A percentile compares a stretch with the other conserved stretches of the same genome.
These are phyloP conservation scores for Coregonus clupeaformis DNA, from an alignment of 2,113 vertebrate genomes.

Conservation along the genomic window DNA sequence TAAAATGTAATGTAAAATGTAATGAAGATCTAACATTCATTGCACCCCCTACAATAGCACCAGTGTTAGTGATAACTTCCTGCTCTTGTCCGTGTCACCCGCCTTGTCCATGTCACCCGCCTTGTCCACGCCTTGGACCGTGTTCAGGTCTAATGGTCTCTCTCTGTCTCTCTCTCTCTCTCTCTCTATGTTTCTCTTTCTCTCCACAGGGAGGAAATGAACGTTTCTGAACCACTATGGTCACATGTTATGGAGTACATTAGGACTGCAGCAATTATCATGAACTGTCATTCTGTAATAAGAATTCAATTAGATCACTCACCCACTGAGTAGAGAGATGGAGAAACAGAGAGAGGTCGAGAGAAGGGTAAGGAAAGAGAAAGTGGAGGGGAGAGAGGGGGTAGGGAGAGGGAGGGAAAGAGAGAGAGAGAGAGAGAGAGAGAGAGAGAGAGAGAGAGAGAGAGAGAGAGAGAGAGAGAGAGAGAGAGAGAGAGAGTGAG, in stretches of 20 bases:
- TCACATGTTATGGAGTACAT: slow-evolving; percentile 54
- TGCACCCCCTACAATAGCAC: no score
- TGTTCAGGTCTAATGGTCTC: slow-evolving; percentile 34
- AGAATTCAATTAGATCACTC: slow-evolving; percentile 52
- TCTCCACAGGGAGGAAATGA: slow-evolving; percentile 41
- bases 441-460: not conserved
- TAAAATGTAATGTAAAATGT: no score
- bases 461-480: no score
- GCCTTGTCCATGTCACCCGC: no score
- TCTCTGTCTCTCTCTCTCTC: no score
- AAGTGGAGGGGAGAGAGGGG: not conserved
- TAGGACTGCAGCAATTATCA: slow-evolving; percentile 59
- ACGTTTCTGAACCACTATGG: slow-evolving; percentile 24
- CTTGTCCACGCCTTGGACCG: no score
- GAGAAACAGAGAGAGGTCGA: not conserved
- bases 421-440: not conserved
- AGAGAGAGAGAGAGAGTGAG: no score
- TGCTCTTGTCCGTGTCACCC: slow-evolving; percentile 11
- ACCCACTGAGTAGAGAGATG: slow-evolving; percentile 22
- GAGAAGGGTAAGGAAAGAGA: not conserved
- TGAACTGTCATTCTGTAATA: slow-evolving; percentile 52
- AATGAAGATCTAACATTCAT: no score
- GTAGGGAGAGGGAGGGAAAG: not conserved
- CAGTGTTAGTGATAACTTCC: not conserved
- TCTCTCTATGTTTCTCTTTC: slow-evolving; percentile 19